These are phyloP conservation scores for Mastigias papua DNA, from an alignment of 30 jellyfish, hydroid and myxozoan species.

Conservation along the genomic window DNA sequence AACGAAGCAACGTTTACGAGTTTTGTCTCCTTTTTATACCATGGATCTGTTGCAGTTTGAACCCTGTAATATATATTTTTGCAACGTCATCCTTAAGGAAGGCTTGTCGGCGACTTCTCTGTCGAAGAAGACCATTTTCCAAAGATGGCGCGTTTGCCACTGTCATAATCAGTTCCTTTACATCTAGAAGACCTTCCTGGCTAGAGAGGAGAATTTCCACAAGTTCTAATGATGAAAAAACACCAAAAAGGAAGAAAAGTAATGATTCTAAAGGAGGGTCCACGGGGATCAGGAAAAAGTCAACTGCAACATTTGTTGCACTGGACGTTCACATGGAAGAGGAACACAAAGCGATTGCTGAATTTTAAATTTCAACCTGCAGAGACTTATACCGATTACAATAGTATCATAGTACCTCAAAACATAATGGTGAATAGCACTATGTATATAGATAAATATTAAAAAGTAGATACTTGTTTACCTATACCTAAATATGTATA, in stretches of 20 bases:
- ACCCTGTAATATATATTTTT: slow-evolving; percentile 78
- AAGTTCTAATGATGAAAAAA: slow-evolving; percentile 22
- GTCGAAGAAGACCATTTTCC: slow-evolving; percentile 14
- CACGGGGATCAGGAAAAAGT: slow-evolving; percentile 18
- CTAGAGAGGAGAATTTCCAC: slow-evolving; percentile 37
- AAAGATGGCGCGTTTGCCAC: slow-evolving; percentile 31
- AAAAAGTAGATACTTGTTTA: no score
- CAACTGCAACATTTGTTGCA: slow-evolving; percentile 7
- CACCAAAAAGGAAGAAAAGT: slow-evolving; percentile 41
- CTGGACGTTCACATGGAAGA: slow-evolving; percentile 27
- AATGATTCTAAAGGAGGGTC: slow-evolving; percentile 62
- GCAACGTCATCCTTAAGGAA: slow-evolving; percentile 75
- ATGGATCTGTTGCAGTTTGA: slow-evolving; percentile 85
- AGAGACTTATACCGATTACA: background rate
- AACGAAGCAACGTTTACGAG: slow-evolving; percentile 64
- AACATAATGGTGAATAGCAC: background rate
- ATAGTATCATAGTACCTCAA: background rate
- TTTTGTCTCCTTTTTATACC: slow-evolving; percentile 75
- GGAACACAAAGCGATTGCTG: slow-evolving; percentile 2
- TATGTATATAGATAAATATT: no score
- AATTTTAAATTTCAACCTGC: background rate
- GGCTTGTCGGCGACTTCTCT: slow-evolving; percentile 64
- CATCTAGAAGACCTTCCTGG: slow-evolving; percentile 68
- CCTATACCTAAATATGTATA: no score
- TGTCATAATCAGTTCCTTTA: slow-evolving; percentile 25